These are phyloP conservation scores for Drosophila tropicalis DNA, from an alignment of 1,140 invertebrate species.

Conservation along the genomic window DNA sequence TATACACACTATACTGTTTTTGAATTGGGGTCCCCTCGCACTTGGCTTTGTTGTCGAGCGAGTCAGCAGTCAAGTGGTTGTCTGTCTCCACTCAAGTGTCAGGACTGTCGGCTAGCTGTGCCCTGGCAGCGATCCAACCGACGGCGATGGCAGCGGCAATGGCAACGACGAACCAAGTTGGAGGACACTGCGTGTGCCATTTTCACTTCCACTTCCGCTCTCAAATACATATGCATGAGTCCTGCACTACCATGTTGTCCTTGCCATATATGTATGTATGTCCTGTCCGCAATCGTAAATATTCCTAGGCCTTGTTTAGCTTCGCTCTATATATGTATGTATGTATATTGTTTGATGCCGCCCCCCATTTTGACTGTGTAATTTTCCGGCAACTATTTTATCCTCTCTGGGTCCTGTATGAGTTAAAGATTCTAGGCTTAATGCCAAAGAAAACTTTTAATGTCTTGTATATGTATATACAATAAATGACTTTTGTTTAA, in stretches of 20 bases:
- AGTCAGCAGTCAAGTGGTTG: constrained; percentile 75
- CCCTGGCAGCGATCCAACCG: constrained; percentile 54
- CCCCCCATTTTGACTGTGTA: constrained; percentile 42
- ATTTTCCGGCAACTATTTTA: constrained; percentile 40
- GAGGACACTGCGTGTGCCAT: constrained; percentile 61
- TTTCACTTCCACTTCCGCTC: constrained; percentile 61
- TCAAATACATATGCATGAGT: constrained; percentile 38
- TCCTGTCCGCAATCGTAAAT: constrained; percentile 57
- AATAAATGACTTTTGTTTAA: neutral
- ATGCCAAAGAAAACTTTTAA: neutral
- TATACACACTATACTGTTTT: constrained; percentile 8
- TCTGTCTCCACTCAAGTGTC: constrained; percentile 78
- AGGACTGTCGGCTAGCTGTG: constrained; percentile 51
- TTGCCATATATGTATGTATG: neutral
- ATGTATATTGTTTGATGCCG: constrained; percentile 18
- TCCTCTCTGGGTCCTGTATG: constrained; percentile 23
- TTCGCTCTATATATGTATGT: constrained; percentile 17
- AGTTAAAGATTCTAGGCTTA: neutral
- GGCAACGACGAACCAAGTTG: constrained; percentile 34
- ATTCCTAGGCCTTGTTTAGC: constrained; percentile 50
- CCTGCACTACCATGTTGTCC: constrained; percentile 7
- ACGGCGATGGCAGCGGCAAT: constrained; percentile 14
- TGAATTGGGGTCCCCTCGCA: constrained; percentile 20
- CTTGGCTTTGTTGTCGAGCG: constrained; percentile 45
- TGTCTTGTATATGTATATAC: neutral